phyloP scores from a whole-genome alignment of 1,140 invertebrate genomes.

The Nasonia longicornis region DNA sequence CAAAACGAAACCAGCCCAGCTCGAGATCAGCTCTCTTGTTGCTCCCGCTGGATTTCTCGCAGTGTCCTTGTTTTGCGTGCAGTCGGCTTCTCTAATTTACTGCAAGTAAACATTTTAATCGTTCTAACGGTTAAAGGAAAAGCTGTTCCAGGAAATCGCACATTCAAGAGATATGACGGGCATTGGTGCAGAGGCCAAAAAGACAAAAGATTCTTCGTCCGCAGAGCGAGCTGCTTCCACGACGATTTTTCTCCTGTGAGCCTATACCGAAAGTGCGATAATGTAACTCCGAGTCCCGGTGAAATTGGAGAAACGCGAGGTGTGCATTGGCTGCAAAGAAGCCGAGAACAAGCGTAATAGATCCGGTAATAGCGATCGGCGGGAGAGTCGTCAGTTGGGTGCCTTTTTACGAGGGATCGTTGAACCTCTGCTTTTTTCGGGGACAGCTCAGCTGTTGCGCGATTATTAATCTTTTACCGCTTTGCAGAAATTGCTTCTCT shows the following conservation, averaged over 20 bases:
- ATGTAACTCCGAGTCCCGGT: slow-evolving; percentile 17
- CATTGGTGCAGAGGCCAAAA: neutral
- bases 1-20: too few relatives aligned
- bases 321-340: neutral
- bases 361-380: slow-evolving; percentile 24
- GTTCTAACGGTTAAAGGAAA: neutral
- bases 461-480: too few relatives aligned
- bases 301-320: slow-evolving; percentile 41
- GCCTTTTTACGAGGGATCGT: neutral
- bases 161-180: neutral
- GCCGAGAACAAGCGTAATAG: slow-evolving; percentile 14
- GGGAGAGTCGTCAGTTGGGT: neutral
- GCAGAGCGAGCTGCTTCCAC: too few relatives aligned
- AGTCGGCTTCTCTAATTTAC: too few relatives aligned
- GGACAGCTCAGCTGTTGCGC: neutral
- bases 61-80: too few relatives aligned
- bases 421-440: neutral
- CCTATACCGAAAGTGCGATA: slow-evolving; percentile 8
- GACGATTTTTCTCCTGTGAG: too few relatives aligned
- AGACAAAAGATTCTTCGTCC: neutral
- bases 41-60: too few relatives aligned
- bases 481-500: neutral
- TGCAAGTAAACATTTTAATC: neutral
- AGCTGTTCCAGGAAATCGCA: neutral
- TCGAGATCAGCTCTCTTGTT: neutral